Evolutionary conservation across 2,797 vertebrate species (phyloP), one percentile per base, ranked within the genome.

Genomic region (Acipenser oxyrinchus): DNA sequence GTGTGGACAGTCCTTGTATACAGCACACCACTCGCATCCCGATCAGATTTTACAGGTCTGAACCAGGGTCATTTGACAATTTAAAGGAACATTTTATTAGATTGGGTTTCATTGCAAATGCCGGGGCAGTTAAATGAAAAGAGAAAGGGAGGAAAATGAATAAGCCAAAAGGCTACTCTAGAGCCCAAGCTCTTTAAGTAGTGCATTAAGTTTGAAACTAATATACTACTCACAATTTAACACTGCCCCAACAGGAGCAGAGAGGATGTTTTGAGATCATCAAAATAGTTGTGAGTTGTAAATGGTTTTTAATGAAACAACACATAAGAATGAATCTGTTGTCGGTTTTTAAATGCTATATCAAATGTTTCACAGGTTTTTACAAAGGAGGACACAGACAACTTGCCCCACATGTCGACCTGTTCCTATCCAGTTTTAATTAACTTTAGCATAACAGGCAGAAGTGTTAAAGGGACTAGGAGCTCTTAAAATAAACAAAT

Each of bases 221-320:
- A 93, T 95, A 93, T 92, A 76, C 83, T 82, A 89, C 86, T 84
- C 93, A 89, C 88, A 93, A 90, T 94, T 92, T 92, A 90, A 78
- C 88, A 82, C 72, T 66, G 77, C 81, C 86, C 89, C 91, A 77
- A 51, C 82, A 90, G 23, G 4, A 37, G 4, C 23, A 37, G 23
- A 37, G 77, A 75, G 81, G 68, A 66, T 76, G 85, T 89, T 90
- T 91, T 87, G 83, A 89, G 87, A 91, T 89, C 83, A 88, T 83
- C 86, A 82, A 83, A 92, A 89, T 78, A 82, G 78, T 88, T 84
- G 83, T 82, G 77, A 81, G 82, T 84, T 81, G 79, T 83, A 82
- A 89, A 88, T 69, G 76, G 81, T 78, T 83, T 91, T 91, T 90
- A 89, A 86, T 84, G 82, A 83, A 77, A 81, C 72, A 71, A 74